Evolutionary conservation across 2,113 vertebrate species (phyloP).

Genomic region (Symphodus melops): DNA sequence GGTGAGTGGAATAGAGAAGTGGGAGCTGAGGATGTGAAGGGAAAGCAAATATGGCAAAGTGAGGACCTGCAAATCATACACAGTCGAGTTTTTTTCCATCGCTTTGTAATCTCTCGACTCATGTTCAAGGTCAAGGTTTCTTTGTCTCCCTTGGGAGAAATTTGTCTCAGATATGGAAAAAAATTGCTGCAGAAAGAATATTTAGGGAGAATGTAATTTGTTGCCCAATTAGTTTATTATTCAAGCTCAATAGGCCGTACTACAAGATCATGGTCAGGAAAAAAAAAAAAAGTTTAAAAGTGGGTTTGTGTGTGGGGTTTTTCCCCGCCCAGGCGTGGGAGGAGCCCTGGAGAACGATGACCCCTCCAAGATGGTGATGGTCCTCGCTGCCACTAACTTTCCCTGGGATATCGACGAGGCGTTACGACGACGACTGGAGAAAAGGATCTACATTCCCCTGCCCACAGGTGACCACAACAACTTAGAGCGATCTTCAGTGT

Average conservation of each 20-base stretch:
- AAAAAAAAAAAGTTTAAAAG: too few relatives aligned
- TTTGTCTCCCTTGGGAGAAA: too few relatives aligned
- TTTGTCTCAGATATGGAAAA: too few relatives aligned
- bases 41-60: background rate
- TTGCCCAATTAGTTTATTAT: too few relatives aligned
- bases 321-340: conserved; percentile 87
- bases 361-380: conserved; percentile 99
- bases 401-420: conserved; percentile 99
- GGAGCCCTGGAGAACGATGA: conserved; percentile 93
- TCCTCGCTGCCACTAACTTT: conserved; percentile 98
- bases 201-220: background rate
- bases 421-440: conserved; percentile 92
- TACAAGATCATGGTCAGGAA: background rate
- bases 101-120: background rate
- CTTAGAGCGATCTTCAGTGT: background rate
- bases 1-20: conserved; percentile 79
- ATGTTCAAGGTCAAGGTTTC: too few relatives aligned
- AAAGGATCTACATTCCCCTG: conserved; percentile 97
- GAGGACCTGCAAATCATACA: background rate
- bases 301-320: background rate
- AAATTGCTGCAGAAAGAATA: too few relatives aligned
- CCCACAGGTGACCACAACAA: conserved; percentile 88
- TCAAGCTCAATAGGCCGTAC: background rate
- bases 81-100: background rate
- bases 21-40: background rate